A percentile compares a stretch with the other conserved stretches of the same genome.
Conservation (phyloP, 2,888 invertebrate genomes). For the Myathropa florea region DNA sequence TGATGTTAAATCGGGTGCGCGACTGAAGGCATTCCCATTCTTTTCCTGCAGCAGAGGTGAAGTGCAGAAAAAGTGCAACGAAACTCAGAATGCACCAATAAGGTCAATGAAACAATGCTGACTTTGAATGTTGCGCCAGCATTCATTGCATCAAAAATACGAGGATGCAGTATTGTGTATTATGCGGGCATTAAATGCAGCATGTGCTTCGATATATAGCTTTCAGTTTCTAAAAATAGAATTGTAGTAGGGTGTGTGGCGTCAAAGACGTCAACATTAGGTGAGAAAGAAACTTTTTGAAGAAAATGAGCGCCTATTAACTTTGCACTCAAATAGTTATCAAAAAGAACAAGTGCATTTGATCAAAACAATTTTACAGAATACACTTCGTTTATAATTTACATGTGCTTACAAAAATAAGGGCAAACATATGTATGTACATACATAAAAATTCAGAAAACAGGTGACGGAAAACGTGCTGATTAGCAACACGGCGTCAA, state of each 20-base stretch:
- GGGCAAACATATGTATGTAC: too few relatives aligned
- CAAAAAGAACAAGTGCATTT: conserved; percentile 59
- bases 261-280: conserved; percentile 27
- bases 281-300: neutral
- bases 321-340: conserved; percentile 56
- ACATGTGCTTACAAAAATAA: too few relatives aligned
- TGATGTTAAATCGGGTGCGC: conserved; percentile 34
- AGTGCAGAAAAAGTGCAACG: neutral
- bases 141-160: conserved; percentile 24
- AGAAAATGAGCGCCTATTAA: conserved; percentile 60
- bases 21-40: neutral
- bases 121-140: conserved; percentile 70
- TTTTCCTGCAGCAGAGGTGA: neutral
- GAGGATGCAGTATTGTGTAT: conserved; percentile 21
- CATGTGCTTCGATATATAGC: conserved; percentile 39
- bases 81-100: conserved; percentile 45
- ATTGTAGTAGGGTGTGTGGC: conserved; percentile 41
- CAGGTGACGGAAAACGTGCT: neutral
- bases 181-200: conserved; percentile 34
- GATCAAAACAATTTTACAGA: conserved; percentile 39
- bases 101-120: conserved; percentile 72
- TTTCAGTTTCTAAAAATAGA: conserved; percentile 54
- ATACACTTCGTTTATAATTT: neutral
- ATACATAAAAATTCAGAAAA: conserved; percentile 4
- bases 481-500: conserved; percentile 3